phyloP scores from a whole-genome alignment of 2,888 invertebrate genomes.

The Sinhomidia bicolor region DNA sequence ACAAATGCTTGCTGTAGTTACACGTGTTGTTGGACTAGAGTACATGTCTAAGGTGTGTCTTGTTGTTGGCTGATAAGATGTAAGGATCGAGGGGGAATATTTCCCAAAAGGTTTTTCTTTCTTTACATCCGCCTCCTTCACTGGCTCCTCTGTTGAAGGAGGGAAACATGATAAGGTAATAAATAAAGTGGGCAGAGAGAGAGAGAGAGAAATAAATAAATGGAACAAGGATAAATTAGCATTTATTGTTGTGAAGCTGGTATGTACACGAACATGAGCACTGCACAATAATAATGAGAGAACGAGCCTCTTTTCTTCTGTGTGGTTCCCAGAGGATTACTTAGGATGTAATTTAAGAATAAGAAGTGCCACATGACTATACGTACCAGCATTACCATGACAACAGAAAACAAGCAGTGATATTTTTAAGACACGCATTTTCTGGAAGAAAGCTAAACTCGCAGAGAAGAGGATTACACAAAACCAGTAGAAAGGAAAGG shows the following conservation, averaged over 20 bases:
- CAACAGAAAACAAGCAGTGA: not conserved
- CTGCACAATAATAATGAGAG: not conserved
- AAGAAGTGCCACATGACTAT: not conserved
- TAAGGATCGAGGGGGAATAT: not conserved
- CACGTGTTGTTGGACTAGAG: no score
- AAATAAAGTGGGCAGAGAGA: slow-evolving; percentile 20
- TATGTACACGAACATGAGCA: not conserved
- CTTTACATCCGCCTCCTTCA: no score
- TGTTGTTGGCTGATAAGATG: not conserved
- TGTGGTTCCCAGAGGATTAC: slow-evolving; percentile 65
- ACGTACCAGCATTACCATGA: not conserved
- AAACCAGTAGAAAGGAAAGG: slow-evolving; percentile 23
- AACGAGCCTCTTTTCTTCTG: slow-evolving; percentile 7
- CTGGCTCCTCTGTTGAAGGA: not conserved
- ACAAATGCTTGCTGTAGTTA: no score
- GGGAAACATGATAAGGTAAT: slow-evolving; percentile 29
- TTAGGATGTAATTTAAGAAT: slow-evolving; percentile 72
- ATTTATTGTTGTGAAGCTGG: not conserved
- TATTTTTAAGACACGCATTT: not conserved
- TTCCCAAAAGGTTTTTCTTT: not conserved
- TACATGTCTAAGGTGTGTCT: not conserved
- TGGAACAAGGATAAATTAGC: slow-evolving; percentile 39
- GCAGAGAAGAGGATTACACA: slow-evolving; percentile 65
- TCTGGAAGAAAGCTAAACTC: not conserved
- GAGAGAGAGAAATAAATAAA: slow-evolving; percentile 31